A percentile compares a stretch with the other conserved stretches of the same genome.
These are phyloP conservation scores for Tolypeutes matacus DNA, from an alignment of 2,797 vertebrate species.

Conservation along the genomic window DNA sequence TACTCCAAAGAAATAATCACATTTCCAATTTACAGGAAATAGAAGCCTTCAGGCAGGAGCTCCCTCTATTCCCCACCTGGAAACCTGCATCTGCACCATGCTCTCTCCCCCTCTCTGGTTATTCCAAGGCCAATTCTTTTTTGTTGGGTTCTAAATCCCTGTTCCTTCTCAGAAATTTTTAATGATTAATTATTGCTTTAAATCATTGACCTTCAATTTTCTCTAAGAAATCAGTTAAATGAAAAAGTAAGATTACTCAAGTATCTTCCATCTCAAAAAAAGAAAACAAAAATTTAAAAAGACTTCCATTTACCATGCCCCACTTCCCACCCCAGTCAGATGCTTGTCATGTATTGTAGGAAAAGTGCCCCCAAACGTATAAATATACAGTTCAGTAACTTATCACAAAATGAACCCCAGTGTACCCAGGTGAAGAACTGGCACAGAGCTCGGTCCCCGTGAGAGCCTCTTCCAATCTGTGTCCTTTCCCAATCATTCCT, in stretches of 20 bases:
- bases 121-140: neutral
- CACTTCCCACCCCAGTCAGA: neutral
- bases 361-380: neutral
- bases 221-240: neutral
- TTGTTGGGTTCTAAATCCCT: neutral
- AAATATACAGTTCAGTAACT: neutral
- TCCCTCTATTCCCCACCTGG: neutral
- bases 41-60: neutral
- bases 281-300: neutral
- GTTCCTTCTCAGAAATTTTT: neutral
- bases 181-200: neutral
- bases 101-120: neutral
- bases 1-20: neutral
- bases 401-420: neutral
- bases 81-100: neutral
- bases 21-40: slow-evolving; percentile 37
- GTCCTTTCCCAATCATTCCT: neutral
- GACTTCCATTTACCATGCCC: neutral
- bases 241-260: slow-evolving; percentile 39
- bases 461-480: neutral
- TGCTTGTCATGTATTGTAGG: neutral
- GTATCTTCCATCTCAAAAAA: neutral
- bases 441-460: neutral
- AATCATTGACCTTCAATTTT: neutral
- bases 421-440: neutral